Conservation (phyloP, 2,888 invertebrate species). For the Pachydiplax longipennis region DNA sequence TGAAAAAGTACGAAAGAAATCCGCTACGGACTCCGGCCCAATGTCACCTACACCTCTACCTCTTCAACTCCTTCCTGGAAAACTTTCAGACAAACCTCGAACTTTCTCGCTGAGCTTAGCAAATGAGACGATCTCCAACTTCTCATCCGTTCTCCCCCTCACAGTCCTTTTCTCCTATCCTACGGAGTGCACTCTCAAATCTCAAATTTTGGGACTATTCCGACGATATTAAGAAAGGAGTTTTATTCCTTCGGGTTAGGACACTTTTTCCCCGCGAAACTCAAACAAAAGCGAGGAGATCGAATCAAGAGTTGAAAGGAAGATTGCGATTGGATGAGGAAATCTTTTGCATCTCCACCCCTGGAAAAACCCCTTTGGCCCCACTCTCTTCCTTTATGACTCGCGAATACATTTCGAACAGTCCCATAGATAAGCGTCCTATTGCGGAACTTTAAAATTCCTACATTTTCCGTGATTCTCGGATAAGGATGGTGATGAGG, state of each 20-base stretch:
- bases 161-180: not conserved
- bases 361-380: not conserved
- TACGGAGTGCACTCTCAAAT: not conserved
- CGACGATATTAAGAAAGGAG: conserved; percentile 3
- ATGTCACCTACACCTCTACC: not conserved
- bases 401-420: not conserved
- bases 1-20: not conserved
- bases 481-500: no score
- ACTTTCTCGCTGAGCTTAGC: conserved; percentile 36
- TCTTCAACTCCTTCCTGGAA: not conserved
- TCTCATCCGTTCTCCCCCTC: not conserved
- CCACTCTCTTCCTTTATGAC: not conserved
- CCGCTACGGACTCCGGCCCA: not conserved
- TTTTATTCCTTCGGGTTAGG: not conserved
- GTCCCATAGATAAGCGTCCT: no score
- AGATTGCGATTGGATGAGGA: not conserved
- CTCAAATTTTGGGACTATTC: not conserved
- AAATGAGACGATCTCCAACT: conserved; percentile 27
- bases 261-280: not conserved
- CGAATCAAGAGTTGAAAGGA: not conserved
- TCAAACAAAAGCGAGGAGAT: not conserved
- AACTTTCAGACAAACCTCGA: conserved; percentile 33
- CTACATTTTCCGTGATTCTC: no score
- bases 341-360: not conserved
- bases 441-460: no score